Percentiles rank a stretch among this genome's conserved stretches.
Conservation (phyloP, 2,888 invertebrate species). For the Aporophyla nigra region DNA sequence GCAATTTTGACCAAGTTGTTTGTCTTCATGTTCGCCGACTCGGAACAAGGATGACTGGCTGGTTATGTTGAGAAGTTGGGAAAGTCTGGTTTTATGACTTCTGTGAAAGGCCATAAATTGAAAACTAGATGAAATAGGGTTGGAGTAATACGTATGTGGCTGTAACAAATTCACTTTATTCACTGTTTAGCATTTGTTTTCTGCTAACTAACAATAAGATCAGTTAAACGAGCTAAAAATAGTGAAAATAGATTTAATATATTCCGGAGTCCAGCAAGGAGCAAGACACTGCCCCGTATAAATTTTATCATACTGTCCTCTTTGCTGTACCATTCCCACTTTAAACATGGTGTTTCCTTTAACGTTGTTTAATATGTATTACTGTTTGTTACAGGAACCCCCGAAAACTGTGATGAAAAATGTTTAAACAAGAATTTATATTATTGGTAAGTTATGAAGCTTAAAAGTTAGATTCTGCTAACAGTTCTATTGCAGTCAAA, state of each 20-base stretch:
- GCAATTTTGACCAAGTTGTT: slow-evolving; percentile 59
- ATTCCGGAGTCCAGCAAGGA: neutral
- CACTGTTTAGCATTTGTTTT: neutral
- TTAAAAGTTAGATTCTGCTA: neutral
- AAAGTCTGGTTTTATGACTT: neutral
- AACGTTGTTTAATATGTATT: neutral
- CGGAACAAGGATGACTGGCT: slow-evolving; percentile 28
- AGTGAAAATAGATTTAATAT: neutral
- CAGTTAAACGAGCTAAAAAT: neutral
- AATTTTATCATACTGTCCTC: neutral
- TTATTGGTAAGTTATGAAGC: slow-evolving; percentile 81
- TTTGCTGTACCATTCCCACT: neutral
- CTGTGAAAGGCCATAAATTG: neutral
- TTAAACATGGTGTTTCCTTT: neutral
- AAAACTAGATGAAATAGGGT: neutral
- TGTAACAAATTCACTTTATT: too few relatives aligned
- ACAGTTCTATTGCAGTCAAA: neutral
- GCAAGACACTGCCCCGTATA: too few relatives aligned
- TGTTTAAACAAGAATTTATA: slow-evolving; percentile 85
- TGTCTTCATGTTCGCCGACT: slow-evolving; percentile 54
- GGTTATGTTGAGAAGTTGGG: slow-evolving; percentile 16
- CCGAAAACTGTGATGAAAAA: slow-evolving; percentile 83
- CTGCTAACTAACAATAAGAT: neutral
- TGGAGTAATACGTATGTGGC: neutral
- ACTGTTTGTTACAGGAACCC: slow-evolving; percentile 73